phyloP scores from a whole-genome alignment of 2,113 vertebrate species.

The Fregata magnificens region DNA sequence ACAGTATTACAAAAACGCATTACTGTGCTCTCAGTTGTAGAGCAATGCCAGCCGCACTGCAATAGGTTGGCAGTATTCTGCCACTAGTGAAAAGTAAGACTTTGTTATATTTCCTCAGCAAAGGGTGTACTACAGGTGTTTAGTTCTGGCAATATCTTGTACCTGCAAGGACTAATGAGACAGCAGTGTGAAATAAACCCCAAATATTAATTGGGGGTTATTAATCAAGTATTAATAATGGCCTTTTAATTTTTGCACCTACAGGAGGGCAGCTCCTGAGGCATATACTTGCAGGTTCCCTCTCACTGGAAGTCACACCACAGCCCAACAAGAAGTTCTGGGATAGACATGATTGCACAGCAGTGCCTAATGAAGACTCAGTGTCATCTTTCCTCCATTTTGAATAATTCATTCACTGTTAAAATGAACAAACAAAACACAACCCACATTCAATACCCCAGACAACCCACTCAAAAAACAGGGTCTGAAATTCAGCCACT shows the following conservation, averaged over 20 bases:
- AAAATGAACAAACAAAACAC: background rate
- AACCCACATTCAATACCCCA: background rate
- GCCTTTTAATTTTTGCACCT: background rate
- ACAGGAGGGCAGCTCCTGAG: background rate
- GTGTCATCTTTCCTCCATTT: accelerated
- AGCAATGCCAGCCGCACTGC: background rate
- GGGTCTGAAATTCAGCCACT: background rate
- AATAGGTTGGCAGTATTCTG: background rate
- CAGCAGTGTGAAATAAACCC: background rate
- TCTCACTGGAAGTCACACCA: background rate
- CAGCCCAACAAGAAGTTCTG: background rate
- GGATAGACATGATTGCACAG: background rate
- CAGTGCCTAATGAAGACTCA: background rate
- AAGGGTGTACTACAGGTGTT: background rate
- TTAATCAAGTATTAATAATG: background rate
- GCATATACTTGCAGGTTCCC: background rate
- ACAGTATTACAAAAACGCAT: background rate
- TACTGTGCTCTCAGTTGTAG: background rate
- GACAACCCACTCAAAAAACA: background rate
- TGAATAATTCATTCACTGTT: background rate
- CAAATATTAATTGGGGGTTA: background rate
- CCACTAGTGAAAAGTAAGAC: background rate
- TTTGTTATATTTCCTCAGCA: background rate
- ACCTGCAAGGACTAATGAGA: background rate
- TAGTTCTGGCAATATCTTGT: background rate